Evolutionary conservation across 1,140 invertebrate species (phyloP).

Genomic region (Pseudomyrmex pallidus): DNA sequence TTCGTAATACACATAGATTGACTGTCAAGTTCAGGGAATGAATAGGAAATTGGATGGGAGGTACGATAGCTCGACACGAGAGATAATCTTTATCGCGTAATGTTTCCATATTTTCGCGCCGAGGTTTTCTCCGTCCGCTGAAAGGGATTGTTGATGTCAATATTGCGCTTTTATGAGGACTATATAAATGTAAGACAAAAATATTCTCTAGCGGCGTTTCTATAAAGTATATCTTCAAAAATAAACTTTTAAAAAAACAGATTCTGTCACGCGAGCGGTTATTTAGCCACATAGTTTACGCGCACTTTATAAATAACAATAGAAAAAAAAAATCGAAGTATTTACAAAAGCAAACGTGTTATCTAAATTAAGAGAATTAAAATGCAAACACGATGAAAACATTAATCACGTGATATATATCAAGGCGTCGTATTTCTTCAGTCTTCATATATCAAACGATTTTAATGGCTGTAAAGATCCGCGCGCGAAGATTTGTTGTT

Average conservation of each 20-base stretch:
- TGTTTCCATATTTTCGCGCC: constrained; percentile 47
- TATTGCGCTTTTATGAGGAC: background rate
- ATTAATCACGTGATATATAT: constrained; percentile 33
- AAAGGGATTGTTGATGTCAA: background rate
- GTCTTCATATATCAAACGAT: constrained; percentile 36
- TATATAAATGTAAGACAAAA: background rate
- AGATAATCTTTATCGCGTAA: constrained; percentile 59
- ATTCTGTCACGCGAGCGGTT: background rate
- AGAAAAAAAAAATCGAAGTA: background rate
- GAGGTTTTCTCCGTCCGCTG: constrained; percentile 1
- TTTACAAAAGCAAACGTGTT: background rate
- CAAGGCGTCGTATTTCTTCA: constrained; percentile 44
- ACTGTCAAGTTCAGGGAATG: constrained; percentile 73
- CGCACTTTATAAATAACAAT: background rate
- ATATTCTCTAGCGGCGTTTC: background rate
- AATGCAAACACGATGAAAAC: constrained; percentile 3
- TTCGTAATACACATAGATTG: constrained; percentile 72
- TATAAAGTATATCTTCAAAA: background rate
- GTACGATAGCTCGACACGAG: constrained; percentile 48
- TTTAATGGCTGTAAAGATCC: constrained; percentile 42
- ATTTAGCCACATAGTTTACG: background rate
- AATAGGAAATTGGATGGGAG: constrained; percentile 72
- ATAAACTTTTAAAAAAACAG: background rate
- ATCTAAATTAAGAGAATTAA: background rate
- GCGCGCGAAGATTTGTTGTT: constrained; percentile 56